phyloP scores from a whole-genome alignment of 2,888 invertebrate species.

The Cistogaster globosa region DNA sequence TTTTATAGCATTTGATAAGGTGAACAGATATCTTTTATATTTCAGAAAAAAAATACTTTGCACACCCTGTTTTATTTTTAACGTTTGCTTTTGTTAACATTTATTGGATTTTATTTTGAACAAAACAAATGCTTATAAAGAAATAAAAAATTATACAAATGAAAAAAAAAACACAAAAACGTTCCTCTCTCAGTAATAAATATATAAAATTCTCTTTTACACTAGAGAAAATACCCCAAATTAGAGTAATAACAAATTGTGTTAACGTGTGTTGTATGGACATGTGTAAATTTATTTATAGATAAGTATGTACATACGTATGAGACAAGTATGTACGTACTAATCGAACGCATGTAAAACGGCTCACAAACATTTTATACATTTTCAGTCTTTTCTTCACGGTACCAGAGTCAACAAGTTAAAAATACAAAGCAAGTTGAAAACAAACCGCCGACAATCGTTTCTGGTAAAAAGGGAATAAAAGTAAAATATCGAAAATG shows the following conservation, averaged over 20 bases:
- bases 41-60: too few species aligned
- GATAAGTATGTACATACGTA: neutral
- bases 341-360: too few species aligned
- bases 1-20: too few species aligned
- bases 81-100: conserved; percentile 58
- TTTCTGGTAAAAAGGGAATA: conserved; percentile 48
- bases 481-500: conserved; percentile 8
- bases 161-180: neutral
- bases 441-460: conserved; percentile 37
- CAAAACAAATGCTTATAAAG: conserved; percentile 35
- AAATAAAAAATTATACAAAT: conserved; percentile 51
- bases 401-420: conserved; percentile 73
- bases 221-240: conserved; percentile 30
- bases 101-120: conserved; percentile 42
- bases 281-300: neutral
- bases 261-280: neutral
- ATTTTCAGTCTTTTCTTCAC: conserved; percentile 69
- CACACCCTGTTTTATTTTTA: conserved; percentile 58
- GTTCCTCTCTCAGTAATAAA: conserved; percentile 1
- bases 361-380: conserved; percentile 52
- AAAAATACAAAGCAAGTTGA: conserved; percentile 25
- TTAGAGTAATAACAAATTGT: conserved; percentile 36
- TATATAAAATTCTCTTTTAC: neutral
- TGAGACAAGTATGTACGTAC: neutral
- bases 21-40: too few species aligned